Conservation (phyloP, 2,113 vertebrate species). For the Xenotilapia leptura region DNA sequence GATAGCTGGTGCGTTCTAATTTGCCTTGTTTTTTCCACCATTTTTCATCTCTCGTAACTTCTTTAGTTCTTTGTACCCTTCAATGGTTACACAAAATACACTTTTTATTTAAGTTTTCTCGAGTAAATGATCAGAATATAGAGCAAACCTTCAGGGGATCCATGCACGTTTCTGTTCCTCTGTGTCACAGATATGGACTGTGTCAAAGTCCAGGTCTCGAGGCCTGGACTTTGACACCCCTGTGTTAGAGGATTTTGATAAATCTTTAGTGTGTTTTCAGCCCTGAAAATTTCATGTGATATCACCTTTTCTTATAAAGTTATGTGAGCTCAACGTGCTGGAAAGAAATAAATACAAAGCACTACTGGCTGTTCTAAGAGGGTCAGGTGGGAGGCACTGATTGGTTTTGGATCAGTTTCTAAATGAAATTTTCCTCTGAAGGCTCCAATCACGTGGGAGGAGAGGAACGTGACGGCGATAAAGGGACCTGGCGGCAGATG, state of each 20-base stretch:
- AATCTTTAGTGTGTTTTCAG: neutral
- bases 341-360: neutral
- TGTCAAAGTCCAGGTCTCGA: accelerated
- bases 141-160: neutral
- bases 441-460: conserved; percentile 91
- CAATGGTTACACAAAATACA: neutral
- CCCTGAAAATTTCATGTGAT: neutral
- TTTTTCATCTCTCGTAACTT: accelerated
- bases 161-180: neutral
- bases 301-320: neutral
- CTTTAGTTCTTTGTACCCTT: neutral
- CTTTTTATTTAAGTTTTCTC: neutral
- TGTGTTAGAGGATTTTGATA: accelerated
- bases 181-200: neutral
- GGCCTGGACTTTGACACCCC: neutral
- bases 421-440: neutral
- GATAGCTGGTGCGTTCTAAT: neutral
- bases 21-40: neutral
- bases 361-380: neutral
- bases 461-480: conserved; percentile 86
- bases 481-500: conserved; percentile 87
- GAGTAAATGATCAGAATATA: neutral
- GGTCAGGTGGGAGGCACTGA: neutral
- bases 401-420: neutral
- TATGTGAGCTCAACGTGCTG: neutral